These are phyloP conservation scores for Sceloporus undulatus DNA, from an alignment of 2,113 vertebrate species.

Conservation along the genomic window DNA sequence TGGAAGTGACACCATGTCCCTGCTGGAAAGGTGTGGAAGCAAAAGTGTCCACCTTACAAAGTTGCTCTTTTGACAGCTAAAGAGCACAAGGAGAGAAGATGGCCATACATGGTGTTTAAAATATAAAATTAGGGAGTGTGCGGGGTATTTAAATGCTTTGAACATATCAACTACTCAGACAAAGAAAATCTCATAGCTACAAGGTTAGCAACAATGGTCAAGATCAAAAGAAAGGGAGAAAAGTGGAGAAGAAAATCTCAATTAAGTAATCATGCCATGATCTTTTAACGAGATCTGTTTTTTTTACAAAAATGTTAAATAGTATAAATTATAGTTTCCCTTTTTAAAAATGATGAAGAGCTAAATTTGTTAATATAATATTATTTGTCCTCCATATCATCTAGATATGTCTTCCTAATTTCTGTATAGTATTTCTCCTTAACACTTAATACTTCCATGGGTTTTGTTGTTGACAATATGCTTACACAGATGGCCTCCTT, in stretches of 20 bases:
- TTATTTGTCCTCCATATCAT: slow-evolving; percentile 19
- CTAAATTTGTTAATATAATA: background rate
- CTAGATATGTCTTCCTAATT: slow-evolving; percentile 31
- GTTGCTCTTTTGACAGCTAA: too few species aligned
- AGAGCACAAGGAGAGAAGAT: background rate
- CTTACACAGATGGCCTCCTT: slow-evolving; percentile 15
- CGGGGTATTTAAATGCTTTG: accelerated
- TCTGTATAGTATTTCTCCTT: slow-evolving; percentile 22
- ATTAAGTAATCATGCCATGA: slow-evolving; percentile 4
- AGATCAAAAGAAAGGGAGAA: background rate
- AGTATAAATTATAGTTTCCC: slow-evolving; percentile 35
- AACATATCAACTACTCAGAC: background rate
- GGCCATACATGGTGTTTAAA: accelerated
- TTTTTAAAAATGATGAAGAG: background rate
- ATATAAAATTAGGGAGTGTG: background rate
- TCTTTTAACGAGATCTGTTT: slow-evolving; percentile 22
- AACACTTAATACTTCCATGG: background rate
- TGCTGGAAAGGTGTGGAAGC: too few species aligned
- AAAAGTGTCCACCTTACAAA: too few species aligned
- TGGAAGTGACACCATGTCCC: too few species aligned
- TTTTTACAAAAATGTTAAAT: slow-evolving; percentile 52
- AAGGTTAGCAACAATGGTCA: too few species aligned
- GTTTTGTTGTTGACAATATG: slow-evolving; percentile 41
- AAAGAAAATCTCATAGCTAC: background rate
- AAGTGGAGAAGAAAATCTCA: background rate